Evolutionary conservation across 2,797 vertebrate genomes (phyloP), one percentile per base, ranked within the genome.

Genomic region (Lepus townsendii): DNA sequence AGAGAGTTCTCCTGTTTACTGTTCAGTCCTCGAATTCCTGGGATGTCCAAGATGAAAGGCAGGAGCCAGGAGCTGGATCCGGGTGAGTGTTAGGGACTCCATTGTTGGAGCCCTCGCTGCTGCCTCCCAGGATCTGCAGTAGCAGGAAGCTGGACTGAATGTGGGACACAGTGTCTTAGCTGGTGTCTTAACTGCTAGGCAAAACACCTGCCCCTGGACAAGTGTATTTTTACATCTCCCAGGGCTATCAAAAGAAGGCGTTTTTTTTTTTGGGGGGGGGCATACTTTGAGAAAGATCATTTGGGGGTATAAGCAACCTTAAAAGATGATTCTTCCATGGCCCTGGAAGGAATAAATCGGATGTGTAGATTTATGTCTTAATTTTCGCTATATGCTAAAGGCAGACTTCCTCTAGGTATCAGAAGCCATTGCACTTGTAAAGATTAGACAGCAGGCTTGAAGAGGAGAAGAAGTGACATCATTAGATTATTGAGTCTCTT

Each of bases 271-370:
- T 35, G 0, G 35, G 60, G 35, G 32, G 75, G 54, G 47, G 17
- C 6, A 30, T 26, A 35, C 47, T 88, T 77, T 50, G 54, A 83
- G 57, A 72, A 78, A 66, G 27, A 88, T 47, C 19, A n/a, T 22
- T 71, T 47, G 65, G 27, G 78, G 47, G 24, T 78, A 1, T 65
- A 71, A 71, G 24, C 30, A 57, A 57, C 7, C 3, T 84, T 35
- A 54, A n/a, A 54, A 77, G 35, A 50, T 95, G 60, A 84, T 84
- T 79, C n/a, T 89, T 84, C 27, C 30, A 63, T 27, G 54, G 16
- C 54, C 79, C 8, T 50, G 17, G 50, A 79, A 95, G 12, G 27
- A 92, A 27, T 66, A 66, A 57, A 47, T 47, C 26, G 17, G 19
- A 35, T 19, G 13, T 32, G 30, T 60, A 24, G 22, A 78, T n/a